phyloP scores from a whole-genome alignment of 1,140 invertebrate species.

The Lepidurus couesii region DNA sequence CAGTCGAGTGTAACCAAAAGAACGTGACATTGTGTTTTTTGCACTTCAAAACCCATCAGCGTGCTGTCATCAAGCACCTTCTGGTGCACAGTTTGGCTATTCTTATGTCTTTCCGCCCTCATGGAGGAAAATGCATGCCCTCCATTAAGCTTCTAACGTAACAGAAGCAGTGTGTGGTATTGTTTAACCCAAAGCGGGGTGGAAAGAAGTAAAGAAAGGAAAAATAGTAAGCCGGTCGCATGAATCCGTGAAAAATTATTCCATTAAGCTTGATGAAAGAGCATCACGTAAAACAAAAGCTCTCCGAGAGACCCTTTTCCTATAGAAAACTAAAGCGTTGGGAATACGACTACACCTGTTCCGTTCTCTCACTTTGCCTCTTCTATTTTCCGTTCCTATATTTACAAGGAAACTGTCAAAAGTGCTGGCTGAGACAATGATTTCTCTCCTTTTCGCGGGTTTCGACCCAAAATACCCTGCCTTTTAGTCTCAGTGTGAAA shows the following conservation, averaged over 20 bases:
- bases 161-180: neutral
- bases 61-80: neutral
- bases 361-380: neutral
- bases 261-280: constrained; percentile 1
- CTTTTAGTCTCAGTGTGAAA: no score
- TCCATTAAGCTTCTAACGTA: neutral
- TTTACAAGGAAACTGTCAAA: no score
- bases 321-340: neutral
- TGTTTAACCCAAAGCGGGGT: neutral
- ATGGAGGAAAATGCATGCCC: neutral
- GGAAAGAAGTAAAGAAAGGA: neutral
- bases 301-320: neutral
- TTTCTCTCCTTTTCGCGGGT: no score
- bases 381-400: neutral
- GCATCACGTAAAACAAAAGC: neutral
- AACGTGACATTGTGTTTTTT: neutral
- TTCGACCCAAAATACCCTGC: no score
- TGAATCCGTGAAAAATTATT: constrained; percentile 15
- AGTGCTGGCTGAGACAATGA: no score
- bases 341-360: neutral
- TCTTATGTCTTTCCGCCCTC: constrained; percentile 3
- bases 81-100: neutral
- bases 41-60: neutral
- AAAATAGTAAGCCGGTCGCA: neutral
- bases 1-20: neutral